Base-by-base conservation (phyloP, 2,888 invertebrate species). In the Orthosia gracilis region DNA sequence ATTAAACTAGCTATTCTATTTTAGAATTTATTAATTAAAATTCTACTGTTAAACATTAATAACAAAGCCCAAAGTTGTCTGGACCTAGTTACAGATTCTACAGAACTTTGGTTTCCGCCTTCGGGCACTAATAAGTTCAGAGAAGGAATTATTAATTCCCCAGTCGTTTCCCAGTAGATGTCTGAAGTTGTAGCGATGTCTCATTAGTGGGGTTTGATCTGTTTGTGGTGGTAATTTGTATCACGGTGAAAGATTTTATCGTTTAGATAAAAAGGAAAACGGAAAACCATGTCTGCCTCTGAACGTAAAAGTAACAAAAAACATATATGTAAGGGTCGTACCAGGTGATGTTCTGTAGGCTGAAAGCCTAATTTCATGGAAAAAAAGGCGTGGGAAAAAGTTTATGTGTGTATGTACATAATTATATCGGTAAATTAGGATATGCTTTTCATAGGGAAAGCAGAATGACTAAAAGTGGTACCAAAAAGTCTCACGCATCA, bases 61-160 rank as follows among this genome's bases (percentile, higher is more conserved):
- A 47, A 50, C 5, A 13, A 11, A 17, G 23, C 15, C 13, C 9
- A 62, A 70, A 11, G n/a, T 18, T 65, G 21, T n/a, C n/a, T 55
- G 4, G 50, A 65, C 21, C 21, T 49, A 54, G 63, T 54, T 67
- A 55, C 15, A 13, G 55, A 61, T 55, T 68, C 67, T 23, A 4
- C 17, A 50, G 63, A 64, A 64, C 52, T 67, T 73, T 50, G 50
- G 11, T 65, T 47, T 55, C 55, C 57, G 17, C 47, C 17, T 7
- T 45, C 49, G 4, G 2, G 5, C 15, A 55, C 31, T 80, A 78
- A 78, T 78, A 57, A 61, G 59, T 80, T 68, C 52, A 31, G 61
- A 49, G 13, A 80, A 52, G 55, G 40, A 52, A 78, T 80, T 80
- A 74, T 52, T 65, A 66, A 78, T 72, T 57, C 18, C 18, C 13